These are phyloP conservation scores for Cathartes aura DNA, from an alignment of 2,113 vertebrate species.

Conservation along the genomic window DNA sequence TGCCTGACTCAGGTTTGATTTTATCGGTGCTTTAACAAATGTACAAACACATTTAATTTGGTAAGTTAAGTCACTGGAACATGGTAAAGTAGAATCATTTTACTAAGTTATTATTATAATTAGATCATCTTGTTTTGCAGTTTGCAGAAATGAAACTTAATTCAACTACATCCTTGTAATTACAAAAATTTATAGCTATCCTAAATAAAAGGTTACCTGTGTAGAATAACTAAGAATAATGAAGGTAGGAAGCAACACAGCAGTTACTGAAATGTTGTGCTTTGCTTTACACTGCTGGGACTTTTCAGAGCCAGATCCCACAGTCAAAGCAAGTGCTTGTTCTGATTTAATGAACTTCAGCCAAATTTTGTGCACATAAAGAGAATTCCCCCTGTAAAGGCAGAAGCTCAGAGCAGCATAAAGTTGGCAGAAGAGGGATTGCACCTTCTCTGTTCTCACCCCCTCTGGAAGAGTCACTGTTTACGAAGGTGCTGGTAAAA, in stretches of 20 bases:
- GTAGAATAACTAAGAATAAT: not conserved
- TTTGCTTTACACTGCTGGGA: not conserved
- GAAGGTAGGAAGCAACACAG: not conserved
- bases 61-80: not conserved
- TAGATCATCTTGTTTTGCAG: not conserved
- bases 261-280: not conserved
- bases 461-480: not conserved
- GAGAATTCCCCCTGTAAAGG: not conserved
- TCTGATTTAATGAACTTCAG: not conserved
- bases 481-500: not conserved
- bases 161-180: not conserved
- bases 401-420: not conserved
- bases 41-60: not conserved
- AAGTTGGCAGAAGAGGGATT: not conserved
- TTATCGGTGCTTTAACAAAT: not conserved
- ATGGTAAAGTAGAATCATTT: not conserved
- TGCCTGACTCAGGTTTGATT: not conserved
- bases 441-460: not conserved
- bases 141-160: not conserved
- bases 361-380: not conserved
- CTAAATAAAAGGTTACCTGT: not conserved
- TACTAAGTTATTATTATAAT: not conserved
- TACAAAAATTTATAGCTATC: not conserved
- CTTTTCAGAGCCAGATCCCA: not conserved
- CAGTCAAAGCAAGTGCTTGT: not conserved